Evolutionary conservation across 2,888 invertebrate species (phyloP), one percentile per base, ranked within the genome.

Genomic region (Temnothorax rugatulus): DNA sequence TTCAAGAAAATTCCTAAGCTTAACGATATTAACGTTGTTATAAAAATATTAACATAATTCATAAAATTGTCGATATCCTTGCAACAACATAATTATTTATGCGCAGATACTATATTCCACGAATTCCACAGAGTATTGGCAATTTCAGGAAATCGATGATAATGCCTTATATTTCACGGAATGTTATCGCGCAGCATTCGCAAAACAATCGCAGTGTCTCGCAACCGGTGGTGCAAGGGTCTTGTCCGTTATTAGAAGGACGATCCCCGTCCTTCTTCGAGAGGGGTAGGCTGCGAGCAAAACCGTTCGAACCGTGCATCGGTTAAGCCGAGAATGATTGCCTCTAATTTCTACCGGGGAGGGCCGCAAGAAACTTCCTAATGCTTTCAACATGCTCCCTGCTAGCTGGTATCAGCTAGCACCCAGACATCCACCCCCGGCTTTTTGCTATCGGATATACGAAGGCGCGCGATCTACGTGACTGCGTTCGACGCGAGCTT

Each of bases 281-380:
- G 82, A 59, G 73, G 64, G 87, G 74, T 15, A 79, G 82, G 38
- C 47, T n/a, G 74, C 59, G 71, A 41, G 87, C 89, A 90, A 91
- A 90, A 89, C 91, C 92, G 87, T 91, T 90, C 86, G 90, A 92
- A 92, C 90, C 89, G 15, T 83, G 91, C 91, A 92, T 93, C 92
- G 91, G 91, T 92, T 93, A 92, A 94, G 91, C 91, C 91, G 90
- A 93, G 92, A 94, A 93, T 93, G 93, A 94, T 94, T 93, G 93
- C 93, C 91, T 91, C 93, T 93, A 94, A 94, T 94, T 93, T 93
- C 92, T 90, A 89, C 87, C 89, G 88, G 76, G 74, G 87, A 76
- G 85, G 76, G 77, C 84, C 52, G 91, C 93, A 93, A 94, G 93
- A 94, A 94, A 93, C 93, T 92, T 92, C 91, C 93, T 93, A 93